Conservation (phyloP, 2,888 invertebrate species). For the Alloscopus bannaensis region DNA sequence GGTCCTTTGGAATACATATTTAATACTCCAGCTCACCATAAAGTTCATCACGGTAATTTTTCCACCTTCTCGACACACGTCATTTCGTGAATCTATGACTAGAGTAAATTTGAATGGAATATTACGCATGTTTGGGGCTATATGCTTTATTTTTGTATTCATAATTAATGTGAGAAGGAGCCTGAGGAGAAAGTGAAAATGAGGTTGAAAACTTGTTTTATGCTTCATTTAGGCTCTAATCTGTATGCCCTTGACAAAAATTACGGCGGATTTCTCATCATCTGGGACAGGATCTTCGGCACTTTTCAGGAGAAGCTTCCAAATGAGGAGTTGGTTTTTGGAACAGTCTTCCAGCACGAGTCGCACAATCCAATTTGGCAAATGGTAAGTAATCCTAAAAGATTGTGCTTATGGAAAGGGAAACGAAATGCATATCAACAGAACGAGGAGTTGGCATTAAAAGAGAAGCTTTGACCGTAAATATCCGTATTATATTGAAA, state of each 20-base stretch:
- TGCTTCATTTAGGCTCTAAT: constrained; percentile 82
- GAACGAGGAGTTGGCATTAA: too few relatives aligned
- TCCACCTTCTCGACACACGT: too few relatives aligned
- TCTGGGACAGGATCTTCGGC: constrained; percentile 90
- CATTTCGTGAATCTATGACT: too few relatives aligned
- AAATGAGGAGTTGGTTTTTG: constrained; percentile 87
- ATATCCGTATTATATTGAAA: too few relatives aligned
- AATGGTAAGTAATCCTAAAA: constrained; percentile 80
- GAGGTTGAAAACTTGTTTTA: too few relatives aligned
- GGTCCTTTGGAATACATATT: constrained; percentile 91
- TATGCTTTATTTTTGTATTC: background rate
- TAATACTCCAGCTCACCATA: constrained; percentile 93
- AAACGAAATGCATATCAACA: too few relatives aligned
- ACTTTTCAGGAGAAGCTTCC: constrained; percentile 86
- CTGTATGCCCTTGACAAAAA: constrained; percentile 94
- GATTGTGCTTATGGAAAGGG: too few relatives aligned
- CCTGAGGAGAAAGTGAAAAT: too few relatives aligned
- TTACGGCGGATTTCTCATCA: constrained; percentile 92
- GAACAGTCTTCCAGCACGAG: constrained; percentile 86
- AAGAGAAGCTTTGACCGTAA: too few relatives aligned
- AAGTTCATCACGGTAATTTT: constrained; percentile 85
- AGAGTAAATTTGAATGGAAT: too few relatives aligned
- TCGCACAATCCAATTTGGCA: constrained; percentile 87
- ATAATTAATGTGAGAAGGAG: background rate
- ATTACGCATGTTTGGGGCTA: too few relatives aligned